Percentiles rank a stretch among this genome's conserved stretches.
Conservation (phyloP, 2,797 vertebrate genomes). For the Myioborus melanocephalus region DNA sequence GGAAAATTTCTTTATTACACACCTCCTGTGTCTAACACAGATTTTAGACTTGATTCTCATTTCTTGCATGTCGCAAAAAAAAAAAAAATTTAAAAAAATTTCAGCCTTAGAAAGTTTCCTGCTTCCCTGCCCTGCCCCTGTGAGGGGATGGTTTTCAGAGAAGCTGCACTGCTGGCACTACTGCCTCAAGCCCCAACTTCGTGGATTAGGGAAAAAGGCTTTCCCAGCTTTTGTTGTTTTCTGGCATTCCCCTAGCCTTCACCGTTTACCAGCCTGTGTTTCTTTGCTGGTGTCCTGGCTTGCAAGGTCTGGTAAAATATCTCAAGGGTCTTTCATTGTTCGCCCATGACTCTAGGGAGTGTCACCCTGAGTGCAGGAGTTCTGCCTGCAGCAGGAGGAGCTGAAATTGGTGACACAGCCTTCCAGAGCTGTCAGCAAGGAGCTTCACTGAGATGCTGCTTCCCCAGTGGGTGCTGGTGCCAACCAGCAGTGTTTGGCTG, state of each 20-base stretch:
- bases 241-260: not conserved
- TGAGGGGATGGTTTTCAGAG: not conserved
- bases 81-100: not conserved
- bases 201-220: not conserved
- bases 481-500: not conserved
- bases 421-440: not conserved
- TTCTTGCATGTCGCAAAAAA: not conserved
- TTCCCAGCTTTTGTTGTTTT: not conserved
- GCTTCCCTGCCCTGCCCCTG: not conserved
- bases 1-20: not conserved
- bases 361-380: not conserved
- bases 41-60: not conserved
- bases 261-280: not conserved
- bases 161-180: not conserved
- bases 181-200: not conserved
- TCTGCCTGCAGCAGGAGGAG: not conserved
- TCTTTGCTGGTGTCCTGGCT: not conserved
- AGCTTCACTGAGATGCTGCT: not conserved
- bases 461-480: not conserved
- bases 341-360: rapidly evolving
- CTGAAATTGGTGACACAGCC: not conserved
- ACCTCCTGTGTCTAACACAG: not conserved
- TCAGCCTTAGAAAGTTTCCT: not conserved
- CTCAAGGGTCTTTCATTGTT: not conserved
- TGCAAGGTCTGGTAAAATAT: not conserved